Evolutionary conservation across 1,140 invertebrate genomes (phyloP).

Genomic region (Coenobita brevimanus): DNA sequence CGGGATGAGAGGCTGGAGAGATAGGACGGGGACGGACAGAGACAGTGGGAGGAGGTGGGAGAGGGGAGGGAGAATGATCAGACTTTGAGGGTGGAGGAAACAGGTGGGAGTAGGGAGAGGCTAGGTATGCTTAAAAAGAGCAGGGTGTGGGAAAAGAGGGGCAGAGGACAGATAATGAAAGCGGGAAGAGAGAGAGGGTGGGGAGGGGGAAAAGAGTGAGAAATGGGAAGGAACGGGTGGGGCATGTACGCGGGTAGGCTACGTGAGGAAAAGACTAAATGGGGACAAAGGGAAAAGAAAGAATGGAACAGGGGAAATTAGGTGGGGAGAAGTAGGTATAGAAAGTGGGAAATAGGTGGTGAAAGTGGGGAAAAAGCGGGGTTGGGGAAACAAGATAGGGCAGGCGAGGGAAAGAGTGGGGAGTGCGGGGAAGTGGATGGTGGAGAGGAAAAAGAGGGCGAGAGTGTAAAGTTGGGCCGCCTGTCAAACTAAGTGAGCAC

Average conservation of each 20-base stretch:
- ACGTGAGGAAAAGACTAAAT: not conserved
- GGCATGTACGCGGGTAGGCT: not conserved
- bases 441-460: too few relatives aligned
- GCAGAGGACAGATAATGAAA: not conserved
- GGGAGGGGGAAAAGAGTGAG: not conserved
- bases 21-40: not conserved
- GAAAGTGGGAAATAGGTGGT: too few relatives aligned
- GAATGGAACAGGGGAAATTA: too few relatives aligned
- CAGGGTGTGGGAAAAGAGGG: not conserved
- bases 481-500: too few relatives aligned
- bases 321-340: too few relatives aligned
- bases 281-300: not conserved
- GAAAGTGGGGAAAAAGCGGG: too few relatives aligned
- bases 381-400: too few relatives aligned
- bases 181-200: not conserved
- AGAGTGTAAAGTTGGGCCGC: too few relatives aligned
- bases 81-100: not conserved
- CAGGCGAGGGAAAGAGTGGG: too few relatives aligned
- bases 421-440: too few relatives aligned
- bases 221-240: not conserved
- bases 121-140: not conserved
- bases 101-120: not conserved
- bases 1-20: not conserved
- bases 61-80: not conserved
- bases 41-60: not conserved